Percentiles rank a stretch among this genome's conserved stretches.
Evolutionary conservation across 1,140 invertebrate species (phyloP).

Genomic region (Trichoplusia ni): DNA sequence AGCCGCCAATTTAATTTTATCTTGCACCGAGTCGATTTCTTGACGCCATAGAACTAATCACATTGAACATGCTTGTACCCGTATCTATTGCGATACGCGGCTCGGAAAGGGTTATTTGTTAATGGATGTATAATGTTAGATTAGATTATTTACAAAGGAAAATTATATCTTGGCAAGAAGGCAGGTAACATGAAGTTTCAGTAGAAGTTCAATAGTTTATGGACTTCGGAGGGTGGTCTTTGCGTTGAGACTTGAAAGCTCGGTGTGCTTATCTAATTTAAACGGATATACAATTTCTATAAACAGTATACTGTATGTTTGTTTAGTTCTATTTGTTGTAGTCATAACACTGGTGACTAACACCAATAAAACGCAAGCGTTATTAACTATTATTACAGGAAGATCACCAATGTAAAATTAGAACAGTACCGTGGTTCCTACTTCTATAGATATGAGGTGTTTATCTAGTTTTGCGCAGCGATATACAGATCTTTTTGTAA

Average conservation of each 20-base stretch:
- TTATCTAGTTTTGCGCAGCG: not conserved
- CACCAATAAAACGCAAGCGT: conserved; percentile 5
- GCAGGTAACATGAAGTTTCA: not conserved
- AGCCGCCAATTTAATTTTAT: conserved; percentile 46
- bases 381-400: conserved; percentile 20
- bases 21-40: conserved; percentile 39
- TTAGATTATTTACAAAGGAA: conserved; percentile 27
- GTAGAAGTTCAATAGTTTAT: no score
- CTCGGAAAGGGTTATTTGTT: conserved; percentile 26
- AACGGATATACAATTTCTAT: no score
- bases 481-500: not conserved
- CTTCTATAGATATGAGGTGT: not conserved
- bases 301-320: no score
- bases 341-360: not conserved
- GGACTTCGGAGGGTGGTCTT: no score
- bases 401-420: conserved; percentile 16
- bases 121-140: conserved; percentile 25
- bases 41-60: conserved; percentile 32
- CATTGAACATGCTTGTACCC: conserved; percentile 23
- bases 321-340: no score
- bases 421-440: not conserved
- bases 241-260: no score
- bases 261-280: no score
- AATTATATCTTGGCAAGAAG: conserved; percentile 9
- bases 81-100: conserved; percentile 13